These are phyloP conservation scores for Drosophila guanche DNA, from an alignment of 1,140 invertebrate species.

Conservation along the genomic window DNA sequence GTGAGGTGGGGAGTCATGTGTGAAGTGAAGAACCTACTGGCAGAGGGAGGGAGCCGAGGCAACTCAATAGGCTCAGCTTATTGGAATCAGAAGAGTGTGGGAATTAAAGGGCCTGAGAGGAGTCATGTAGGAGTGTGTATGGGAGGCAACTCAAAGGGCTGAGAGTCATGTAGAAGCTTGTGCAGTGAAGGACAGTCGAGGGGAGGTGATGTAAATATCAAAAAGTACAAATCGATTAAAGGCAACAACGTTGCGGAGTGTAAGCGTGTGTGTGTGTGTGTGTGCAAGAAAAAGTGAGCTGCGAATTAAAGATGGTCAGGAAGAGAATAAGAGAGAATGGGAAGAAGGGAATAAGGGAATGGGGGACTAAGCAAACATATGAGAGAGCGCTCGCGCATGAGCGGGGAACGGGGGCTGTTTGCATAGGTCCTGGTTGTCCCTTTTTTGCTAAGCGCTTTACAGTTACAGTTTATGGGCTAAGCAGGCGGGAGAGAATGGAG, in stretches of 20 bases:
- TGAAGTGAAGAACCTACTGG: too few relatives aligned
- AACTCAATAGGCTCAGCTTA: too few relatives aligned
- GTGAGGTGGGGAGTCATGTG: not conserved
- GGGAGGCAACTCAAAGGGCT: too few relatives aligned
- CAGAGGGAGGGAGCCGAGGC: too few relatives aligned
- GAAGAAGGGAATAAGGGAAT: slow-evolving; percentile 6
- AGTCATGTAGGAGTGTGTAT: too few relatives aligned
- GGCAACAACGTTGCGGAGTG: slow-evolving; percentile 58
- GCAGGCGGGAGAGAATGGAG: slow-evolving; percentile 8
- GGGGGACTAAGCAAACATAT: slow-evolving; percentile 8
- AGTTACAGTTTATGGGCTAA: slow-evolving; percentile 60
- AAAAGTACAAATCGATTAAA: slow-evolving; percentile 82
- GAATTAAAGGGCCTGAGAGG: too few relatives aligned
- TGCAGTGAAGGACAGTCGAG: too few relatives aligned
- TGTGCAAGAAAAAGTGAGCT: slow-evolving; percentile 49
- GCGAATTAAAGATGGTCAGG: slow-evolving; percentile 54
- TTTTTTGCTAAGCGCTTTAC: slow-evolving; percentile 68
- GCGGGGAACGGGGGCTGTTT: slow-evolving; percentile 60
- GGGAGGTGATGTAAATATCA: slow-evolving; percentile 71
- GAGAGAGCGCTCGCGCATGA: slow-evolving; percentile 46
- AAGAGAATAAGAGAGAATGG: slow-evolving; percentile 17
- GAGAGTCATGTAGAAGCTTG: too few relatives aligned
- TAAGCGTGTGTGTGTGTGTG: slow-evolving; percentile 43
- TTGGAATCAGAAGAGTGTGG: too few relatives aligned
- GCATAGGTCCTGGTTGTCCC: slow-evolving; percentile 72